Base-by-base conservation (phyloP, 2,797 vertebrate genomes). In the Myotis findleyi region DNA sequence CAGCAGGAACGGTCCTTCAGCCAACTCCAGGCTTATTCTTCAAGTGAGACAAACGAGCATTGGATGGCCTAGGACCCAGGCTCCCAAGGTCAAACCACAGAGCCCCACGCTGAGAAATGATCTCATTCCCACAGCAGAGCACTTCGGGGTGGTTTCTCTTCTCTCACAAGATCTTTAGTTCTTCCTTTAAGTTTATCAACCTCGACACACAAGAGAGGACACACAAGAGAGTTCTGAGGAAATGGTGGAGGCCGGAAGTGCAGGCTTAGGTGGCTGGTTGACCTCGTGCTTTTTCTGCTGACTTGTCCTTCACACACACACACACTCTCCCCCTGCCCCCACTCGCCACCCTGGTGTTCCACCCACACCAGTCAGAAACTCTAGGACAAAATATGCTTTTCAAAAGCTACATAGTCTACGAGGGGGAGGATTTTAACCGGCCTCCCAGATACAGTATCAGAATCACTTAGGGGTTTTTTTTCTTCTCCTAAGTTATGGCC, bases 251-350 rank as follows among this genome's bases (percentile, higher is more conserved):
- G 41, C 20, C 33, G 1, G 57, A 57, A 21, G 23, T 3, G 9
- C 7, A 9, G 30, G 36, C 13, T 44, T 17, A 3, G 51, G n/a
- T 20, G 57, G 77, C 44, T 21, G 47, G 21, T 7, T 72, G 18
- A 23, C 41, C 5, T 2, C 0, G 1, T 6, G 55, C 49, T 41
- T 2, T 59, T 76, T 72, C 30, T 18, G 7, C 1, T 3, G 4
- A 68, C 91, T 30, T 62, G 59, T 30, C 59, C 59, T 62, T 30
- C 59, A 62, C 59, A 62, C 59, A 62, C 57, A 62, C 59, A 53
- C 18, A 44, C 41, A 44, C 41, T 10, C 11, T 12, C 5, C 11
- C 11, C 57, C 25, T 0, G 12, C 57, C 27, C 57, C 5, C 27
- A 47, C 27, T 30, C 4, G 11, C 57, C 4, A 11, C 57, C 57